Conservation (phyloP, 2,888 invertebrate species). For the Cosmopolites sordidus region DNA sequence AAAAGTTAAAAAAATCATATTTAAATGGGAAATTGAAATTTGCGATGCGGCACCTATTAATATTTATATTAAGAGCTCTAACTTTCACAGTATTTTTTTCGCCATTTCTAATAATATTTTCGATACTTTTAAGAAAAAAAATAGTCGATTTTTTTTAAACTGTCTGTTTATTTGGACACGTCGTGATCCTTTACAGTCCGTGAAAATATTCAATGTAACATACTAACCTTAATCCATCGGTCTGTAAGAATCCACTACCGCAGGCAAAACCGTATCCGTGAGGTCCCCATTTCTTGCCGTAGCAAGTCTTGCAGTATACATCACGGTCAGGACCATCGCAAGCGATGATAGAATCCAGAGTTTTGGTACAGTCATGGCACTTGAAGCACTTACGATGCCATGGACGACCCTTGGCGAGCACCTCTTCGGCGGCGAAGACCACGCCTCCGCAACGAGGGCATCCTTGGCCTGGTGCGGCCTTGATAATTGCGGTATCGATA, state of each 20-base stretch:
- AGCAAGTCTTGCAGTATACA: constrained; percentile 95
- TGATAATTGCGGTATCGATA: constrained; percentile 74
- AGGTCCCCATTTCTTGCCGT: constrained; percentile 96
- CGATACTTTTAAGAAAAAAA: too few relatives aligned
- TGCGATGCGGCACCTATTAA: too few relatives aligned
- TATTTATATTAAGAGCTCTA: too few relatives aligned
- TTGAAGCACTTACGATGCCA: constrained; percentile 95
- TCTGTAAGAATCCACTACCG: constrained; percentile 90
- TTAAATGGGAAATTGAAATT: too few relatives aligned
- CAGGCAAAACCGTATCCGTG: constrained; percentile 95
- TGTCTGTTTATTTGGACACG: too few relatives aligned
- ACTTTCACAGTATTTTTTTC: too few relatives aligned
- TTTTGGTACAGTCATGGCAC: constrained; percentile 87
- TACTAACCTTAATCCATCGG: constrained; percentile 81
- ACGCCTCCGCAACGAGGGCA: constrained; percentile 87
- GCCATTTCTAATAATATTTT: too few relatives aligned
- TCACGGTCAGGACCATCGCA: constrained; percentile 91
- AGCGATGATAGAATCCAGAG: constrained; percentile 92
- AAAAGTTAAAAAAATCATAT: too few relatives aligned
- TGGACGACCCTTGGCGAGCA: constrained; percentile 81
- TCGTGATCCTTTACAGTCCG: too few relatives aligned
- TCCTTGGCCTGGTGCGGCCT: constrained; percentile 80
- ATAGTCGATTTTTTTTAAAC: too few relatives aligned
- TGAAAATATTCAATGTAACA: too few relatives aligned
- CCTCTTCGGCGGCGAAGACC: constrained; percentile 91